Evolutionary conservation across 2,888 invertebrate genomes (phyloP).

Genomic region (Leuctra nigra): DNA sequence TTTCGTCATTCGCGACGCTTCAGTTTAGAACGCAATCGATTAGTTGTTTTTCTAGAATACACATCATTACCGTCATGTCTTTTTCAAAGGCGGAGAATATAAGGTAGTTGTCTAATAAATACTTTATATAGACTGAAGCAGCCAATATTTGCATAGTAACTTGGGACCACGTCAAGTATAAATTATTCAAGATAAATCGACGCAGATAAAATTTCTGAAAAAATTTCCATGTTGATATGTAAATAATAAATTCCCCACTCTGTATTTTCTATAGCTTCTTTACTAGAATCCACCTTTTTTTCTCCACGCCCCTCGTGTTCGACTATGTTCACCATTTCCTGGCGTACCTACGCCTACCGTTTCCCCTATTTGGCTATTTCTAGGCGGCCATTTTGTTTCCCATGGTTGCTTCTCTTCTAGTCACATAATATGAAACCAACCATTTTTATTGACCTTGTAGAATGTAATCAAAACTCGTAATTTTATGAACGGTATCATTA

Average conservation of each 20-base stretch:
- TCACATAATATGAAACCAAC: constrained; percentile 10
- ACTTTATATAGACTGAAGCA: too few relatives aligned
- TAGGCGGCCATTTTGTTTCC: constrained; percentile 16
- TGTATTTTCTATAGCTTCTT: neutral
- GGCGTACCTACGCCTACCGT: constrained; percentile 6
- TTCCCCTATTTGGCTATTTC: constrained; percentile 16
- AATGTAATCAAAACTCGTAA: too few relatives aligned
- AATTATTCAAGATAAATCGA: neutral
- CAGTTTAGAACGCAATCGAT: too few relatives aligned
- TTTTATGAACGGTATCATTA: too few relatives aligned
- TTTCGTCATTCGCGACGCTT: too few relatives aligned
- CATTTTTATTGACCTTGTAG: neutral
- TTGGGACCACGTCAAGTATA: neutral
- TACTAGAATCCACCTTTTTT: neutral
- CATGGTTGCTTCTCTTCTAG: neutral
- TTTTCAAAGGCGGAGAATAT: too few relatives aligned
- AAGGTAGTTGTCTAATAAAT: too few relatives aligned
- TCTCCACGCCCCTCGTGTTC: constrained; percentile 9
- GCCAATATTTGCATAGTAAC: too few relatives aligned
- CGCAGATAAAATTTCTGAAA: neutral
- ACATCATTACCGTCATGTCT: too few relatives aligned
- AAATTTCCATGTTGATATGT: neutral
- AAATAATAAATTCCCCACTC: constrained; percentile 2
- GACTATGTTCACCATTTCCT: neutral
- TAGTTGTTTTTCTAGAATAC: too few relatives aligned